Conservation (phyloP, 1,140 invertebrate genomes). For the Plodia interpunctella region DNA sequence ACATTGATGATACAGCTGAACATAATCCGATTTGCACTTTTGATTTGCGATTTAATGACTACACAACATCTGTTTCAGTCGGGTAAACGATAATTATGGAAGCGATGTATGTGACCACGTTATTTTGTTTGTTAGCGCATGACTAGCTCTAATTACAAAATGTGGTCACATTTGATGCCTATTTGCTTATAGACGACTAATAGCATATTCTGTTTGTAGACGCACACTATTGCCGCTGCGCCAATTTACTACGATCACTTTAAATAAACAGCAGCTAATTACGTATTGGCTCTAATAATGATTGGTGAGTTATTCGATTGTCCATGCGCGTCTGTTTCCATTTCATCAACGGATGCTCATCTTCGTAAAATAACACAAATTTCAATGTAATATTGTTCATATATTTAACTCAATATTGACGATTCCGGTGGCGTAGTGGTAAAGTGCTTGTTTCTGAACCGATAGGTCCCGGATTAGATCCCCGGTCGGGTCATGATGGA, state of each 20-base stretch:
- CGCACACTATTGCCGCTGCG: background rate
- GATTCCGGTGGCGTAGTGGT: too few relatives aligned
- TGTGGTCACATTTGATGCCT: slow-evolving; percentile 25
- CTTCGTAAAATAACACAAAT: background rate
- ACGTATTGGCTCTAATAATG: slow-evolving; percentile 2
- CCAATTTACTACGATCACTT: slow-evolving; percentile 5
- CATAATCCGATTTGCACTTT: slow-evolving; percentile 32
- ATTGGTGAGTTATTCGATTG: background rate
- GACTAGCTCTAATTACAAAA: slow-evolving; percentile 33
- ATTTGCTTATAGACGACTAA: slow-evolving; percentile 21
- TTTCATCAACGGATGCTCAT: background rate
- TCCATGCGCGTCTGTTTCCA: slow-evolving; percentile 3
- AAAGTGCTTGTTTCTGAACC: too few relatives aligned
- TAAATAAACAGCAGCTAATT: slow-evolving; percentile 6
- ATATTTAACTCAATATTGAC: too few relatives aligned
- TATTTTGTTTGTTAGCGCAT: slow-evolving; percentile 37
- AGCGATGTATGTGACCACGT: slow-evolving; percentile 34
- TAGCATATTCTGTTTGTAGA: slow-evolving; percentile 17
- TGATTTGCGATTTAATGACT: slow-evolving; percentile 32
- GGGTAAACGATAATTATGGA: slow-evolving; percentile 53
- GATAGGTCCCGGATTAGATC: too few relatives aligned
- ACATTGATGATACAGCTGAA: slow-evolving; percentile 20
- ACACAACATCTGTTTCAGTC: slow-evolving; percentile 37
- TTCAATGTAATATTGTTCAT: background rate
- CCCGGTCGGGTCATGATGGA: too few relatives aligned